Evolutionary conservation across 2,113 vertebrate species (phyloP).

Genomic region (Paramormyrops kingsleyae): DNA sequence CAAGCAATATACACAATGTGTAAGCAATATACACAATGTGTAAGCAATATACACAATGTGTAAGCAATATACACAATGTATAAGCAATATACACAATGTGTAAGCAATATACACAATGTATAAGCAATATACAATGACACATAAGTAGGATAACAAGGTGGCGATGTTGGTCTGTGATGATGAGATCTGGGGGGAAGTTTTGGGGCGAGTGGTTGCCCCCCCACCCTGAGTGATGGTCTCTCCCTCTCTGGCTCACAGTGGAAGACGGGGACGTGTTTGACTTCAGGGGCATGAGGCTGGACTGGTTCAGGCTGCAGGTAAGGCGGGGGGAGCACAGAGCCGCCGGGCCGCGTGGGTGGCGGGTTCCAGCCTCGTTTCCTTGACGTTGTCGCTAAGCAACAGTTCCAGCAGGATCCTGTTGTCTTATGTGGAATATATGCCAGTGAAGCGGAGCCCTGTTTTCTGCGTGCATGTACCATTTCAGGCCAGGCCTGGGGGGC

Average conservation of each 20-base stretch:
- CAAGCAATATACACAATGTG: background rate
- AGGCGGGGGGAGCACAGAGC: conserved; percentile 18
- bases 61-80: no score
- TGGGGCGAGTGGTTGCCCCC: background rate
- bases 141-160: background rate
- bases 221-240: background rate
- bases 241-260: conserved; percentile 58
- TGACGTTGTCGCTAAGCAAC: background rate
- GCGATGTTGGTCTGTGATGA: background rate
- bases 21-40: background rate
- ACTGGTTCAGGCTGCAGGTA: conserved; percentile 98
- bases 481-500: background rate
- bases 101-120: background rate
- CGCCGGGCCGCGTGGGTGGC: background rate
- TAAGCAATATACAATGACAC: background rate
- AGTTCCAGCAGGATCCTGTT: background rate
- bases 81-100: background rate
- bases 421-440: background rate
- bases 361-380: background rate
- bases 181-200: background rate
- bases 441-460: background rate
- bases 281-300: conserved; percentile 96
- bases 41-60: background rate
- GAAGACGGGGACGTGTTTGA: conserved; percentile 98
- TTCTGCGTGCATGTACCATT: background rate